These are phyloP conservation scores for Alviniconcha marisindica DNA, from an alignment of 1,140 invertebrate species.

Conservation along the genomic window DNA sequence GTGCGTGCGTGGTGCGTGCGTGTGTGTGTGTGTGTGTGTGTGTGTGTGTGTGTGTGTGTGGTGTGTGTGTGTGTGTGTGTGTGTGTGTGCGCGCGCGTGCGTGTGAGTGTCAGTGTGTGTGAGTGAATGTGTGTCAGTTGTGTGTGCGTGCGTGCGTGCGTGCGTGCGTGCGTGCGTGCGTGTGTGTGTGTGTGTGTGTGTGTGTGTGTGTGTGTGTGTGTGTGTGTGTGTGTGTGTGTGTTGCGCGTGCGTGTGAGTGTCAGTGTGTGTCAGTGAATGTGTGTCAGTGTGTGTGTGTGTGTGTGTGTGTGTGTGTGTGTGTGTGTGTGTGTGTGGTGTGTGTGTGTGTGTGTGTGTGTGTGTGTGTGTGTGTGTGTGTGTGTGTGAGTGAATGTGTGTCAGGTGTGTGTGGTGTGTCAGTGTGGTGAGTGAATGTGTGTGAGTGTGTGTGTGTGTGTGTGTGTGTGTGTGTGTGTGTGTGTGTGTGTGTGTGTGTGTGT, in stretches of 20 bases:
- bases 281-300: too few relatives aligned
- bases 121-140: not conserved
- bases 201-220: not conserved
- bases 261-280: too few relatives aligned
- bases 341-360: too few relatives aligned
- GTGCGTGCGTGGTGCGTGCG: not conserved
- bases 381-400: too few relatives aligned
- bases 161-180: not conserved
- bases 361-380: too few relatives aligned
- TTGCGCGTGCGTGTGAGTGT: too few relatives aligned
- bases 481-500: too few relatives aligned
- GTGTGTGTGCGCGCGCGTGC: not conserved
- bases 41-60: not conserved
- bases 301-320: too few relatives aligned
- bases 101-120: not conserved
- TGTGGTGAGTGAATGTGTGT: not conserved
- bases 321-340: too few relatives aligned
- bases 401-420: not conserved
- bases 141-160: not conserved
- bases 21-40: not conserved
- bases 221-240: too few relatives aligned
- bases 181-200: not conserved
- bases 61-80: constrained; percentile 26
- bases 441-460: too few relatives aligned
- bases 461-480: too few relatives aligned